Evolutionary conservation across 1,140 invertebrate genomes (phyloP).

Genomic region (Ephestia elutella): DNA sequence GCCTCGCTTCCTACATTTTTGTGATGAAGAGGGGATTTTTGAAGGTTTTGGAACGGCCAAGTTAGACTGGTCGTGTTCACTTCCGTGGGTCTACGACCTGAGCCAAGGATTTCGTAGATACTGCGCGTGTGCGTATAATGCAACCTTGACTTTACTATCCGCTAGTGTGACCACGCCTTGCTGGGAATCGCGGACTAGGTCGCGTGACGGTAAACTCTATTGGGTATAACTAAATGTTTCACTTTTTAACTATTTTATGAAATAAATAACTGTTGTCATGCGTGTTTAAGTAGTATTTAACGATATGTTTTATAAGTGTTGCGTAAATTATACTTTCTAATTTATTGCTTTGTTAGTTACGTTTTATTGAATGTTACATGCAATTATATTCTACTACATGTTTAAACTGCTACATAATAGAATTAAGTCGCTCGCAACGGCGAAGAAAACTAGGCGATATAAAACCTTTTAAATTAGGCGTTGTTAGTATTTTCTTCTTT

Average conservation of each 20-base stretch:
- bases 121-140: constrained; percentile 39
- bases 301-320: not conserved
- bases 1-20: not conserved
- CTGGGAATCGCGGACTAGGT: constrained; percentile 15
- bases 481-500: too few relatives aligned
- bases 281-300: not conserved
- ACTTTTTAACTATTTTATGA: not conserved
- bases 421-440: too few relatives aligned
- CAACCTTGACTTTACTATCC: constrained; percentile 60
- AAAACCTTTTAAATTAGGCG: too few relatives aligned
- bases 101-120: constrained; percentile 58
- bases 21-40: not conserved
- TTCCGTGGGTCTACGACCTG: constrained; percentile 63
- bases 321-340: too few relatives aligned
- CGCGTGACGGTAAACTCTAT: not conserved
- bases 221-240: not conserved
- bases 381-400: too few relatives aligned
- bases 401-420: too few relatives aligned
- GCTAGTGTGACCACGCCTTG: constrained; percentile 31
- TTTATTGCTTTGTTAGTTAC: too few relatives aligned
- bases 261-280: not conserved
- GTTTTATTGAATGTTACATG: too few relatives aligned
- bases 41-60: constrained; percentile 16
- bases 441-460: too few relatives aligned
- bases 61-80: constrained; percentile 34